Conservation (phyloP, 2,113 vertebrate genomes). For the Pseudopipra pipra region DNA sequence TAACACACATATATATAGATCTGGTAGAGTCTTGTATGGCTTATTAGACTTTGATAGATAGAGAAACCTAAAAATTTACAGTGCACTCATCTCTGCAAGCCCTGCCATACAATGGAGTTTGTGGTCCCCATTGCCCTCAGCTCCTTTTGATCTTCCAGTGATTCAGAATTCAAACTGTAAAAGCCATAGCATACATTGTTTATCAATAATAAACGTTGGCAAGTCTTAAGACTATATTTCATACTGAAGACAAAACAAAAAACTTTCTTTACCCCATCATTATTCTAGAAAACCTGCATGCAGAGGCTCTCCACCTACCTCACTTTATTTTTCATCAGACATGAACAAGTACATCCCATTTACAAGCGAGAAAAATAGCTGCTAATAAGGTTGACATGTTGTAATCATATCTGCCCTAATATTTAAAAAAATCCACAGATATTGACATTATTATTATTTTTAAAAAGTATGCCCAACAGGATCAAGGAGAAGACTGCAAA, state of each 20-base stretch:
- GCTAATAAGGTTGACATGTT: background rate
- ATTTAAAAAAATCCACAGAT: background rate
- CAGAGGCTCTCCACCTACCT: background rate
- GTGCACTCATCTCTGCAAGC: background rate
- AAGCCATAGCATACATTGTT: background rate
- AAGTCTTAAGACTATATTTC: background rate
- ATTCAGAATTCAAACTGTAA: background rate
- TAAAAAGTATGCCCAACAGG: fast-evolving
- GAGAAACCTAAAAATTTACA: background rate
- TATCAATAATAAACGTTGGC: background rate
- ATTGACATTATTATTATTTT: background rate
- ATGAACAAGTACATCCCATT: background rate
- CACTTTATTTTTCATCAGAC: background rate
- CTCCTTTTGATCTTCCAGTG: background rate
- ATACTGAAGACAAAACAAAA: background rate
- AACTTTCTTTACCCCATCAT: background rate
- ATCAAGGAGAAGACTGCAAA: background rate
- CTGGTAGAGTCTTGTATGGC: background rate
- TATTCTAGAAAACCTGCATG: background rate
- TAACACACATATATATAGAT: background rate
- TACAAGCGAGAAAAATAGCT: background rate
- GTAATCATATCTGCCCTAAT: background rate
- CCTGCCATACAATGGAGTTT: background rate
- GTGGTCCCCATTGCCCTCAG: background rate
- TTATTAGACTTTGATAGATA: background rate